These are phyloP conservation scores for Helleia helle DNA, from an alignment of 2,888 invertebrate genomes.

Conservation along the genomic window DNA sequence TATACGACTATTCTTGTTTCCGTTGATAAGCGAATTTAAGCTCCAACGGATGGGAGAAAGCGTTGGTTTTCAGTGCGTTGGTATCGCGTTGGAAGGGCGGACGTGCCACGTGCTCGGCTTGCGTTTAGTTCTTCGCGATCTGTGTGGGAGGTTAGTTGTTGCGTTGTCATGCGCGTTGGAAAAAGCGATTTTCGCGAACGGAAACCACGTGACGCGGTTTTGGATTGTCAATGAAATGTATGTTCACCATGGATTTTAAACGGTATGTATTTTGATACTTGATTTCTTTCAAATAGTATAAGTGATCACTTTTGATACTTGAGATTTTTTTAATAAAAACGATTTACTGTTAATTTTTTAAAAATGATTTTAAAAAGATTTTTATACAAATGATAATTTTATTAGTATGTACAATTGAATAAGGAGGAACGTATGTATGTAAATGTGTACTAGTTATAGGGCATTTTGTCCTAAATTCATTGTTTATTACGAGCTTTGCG, in stretches of 20 bases:
- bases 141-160: conserved; percentile 70
- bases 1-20: too few relatives aligned
- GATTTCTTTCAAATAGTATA: too few relatives aligned
- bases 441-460: conserved; percentile 22
- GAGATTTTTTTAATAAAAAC: too few relatives aligned
- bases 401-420: too few relatives aligned
- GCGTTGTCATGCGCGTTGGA: conserved; percentile 60
- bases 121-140: conserved; percentile 71
- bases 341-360: too few relatives aligned
- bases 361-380: too few relatives aligned
- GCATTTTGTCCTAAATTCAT: conserved; percentile 33
- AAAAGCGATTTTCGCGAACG: conserved; percentile 43
- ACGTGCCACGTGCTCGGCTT: conserved; percentile 71
- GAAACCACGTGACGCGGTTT: conserved; percentile 1
- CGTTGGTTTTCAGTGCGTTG: conserved; percentile 61
- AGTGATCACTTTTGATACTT: too few relatives aligned
- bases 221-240: too few relatives aligned
- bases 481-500: conserved; percentile 62
- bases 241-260: conserved; percentile 1
- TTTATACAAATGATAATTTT: too few relatives aligned
- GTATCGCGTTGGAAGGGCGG: conserved; percentile 28
- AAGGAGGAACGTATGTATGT: neutral
- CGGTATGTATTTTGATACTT: conserved; percentile 6
- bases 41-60: conserved; percentile 54
- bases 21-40: conserved; percentile 50